Percentiles rank a stretch among this genome's conserved stretches.
These are phyloP conservation scores for Tuta absoluta DNA, from an alignment of 2,888 invertebrate genomes.

Conservation along the genomic window DNA sequence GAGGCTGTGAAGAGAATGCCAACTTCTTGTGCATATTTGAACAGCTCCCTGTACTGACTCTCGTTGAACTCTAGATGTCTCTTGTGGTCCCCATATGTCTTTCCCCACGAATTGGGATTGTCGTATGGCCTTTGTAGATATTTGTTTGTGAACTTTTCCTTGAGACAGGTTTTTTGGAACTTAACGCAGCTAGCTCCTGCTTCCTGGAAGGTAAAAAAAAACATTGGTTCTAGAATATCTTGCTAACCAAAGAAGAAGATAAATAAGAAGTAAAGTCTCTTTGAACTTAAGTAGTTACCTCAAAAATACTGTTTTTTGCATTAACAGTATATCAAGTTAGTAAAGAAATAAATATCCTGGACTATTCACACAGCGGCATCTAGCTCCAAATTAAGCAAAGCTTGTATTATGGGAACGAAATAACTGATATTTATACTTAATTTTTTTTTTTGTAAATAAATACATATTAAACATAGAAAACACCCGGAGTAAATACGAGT, in stretches of 20 bases:
- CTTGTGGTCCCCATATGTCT: constrained; percentile 91
- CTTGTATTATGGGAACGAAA: no score
- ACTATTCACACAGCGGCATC: no score
- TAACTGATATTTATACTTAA: no score
- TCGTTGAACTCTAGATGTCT: constrained; percentile 85
- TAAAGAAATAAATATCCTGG: no score
- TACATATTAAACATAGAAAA: no score
- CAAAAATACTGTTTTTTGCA: no score
- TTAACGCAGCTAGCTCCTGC: constrained; percentile 91
- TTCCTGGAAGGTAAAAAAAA: constrained; percentile 70
- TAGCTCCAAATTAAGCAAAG: no score
- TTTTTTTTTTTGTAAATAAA: no score
- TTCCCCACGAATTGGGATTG: constrained; percentile 86
- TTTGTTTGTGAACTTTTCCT: constrained; percentile 85
- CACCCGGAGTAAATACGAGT: no score
- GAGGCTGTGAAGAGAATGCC: constrained; percentile 88
- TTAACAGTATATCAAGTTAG: no score
- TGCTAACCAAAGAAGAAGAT: not conserved
- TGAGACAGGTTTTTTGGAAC: constrained; percentile 89
- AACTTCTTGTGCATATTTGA: constrained; percentile 82
- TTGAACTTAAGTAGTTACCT: no score
- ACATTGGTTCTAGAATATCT: not conserved
- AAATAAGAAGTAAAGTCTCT: no score
- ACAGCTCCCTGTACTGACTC: constrained; percentile 83
- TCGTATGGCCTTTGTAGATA: constrained; percentile 84